Evolutionary conservation across 2,888 invertebrate species (phyloP).

Genomic region (Amblyjoppa fuscipennis): DNA sequence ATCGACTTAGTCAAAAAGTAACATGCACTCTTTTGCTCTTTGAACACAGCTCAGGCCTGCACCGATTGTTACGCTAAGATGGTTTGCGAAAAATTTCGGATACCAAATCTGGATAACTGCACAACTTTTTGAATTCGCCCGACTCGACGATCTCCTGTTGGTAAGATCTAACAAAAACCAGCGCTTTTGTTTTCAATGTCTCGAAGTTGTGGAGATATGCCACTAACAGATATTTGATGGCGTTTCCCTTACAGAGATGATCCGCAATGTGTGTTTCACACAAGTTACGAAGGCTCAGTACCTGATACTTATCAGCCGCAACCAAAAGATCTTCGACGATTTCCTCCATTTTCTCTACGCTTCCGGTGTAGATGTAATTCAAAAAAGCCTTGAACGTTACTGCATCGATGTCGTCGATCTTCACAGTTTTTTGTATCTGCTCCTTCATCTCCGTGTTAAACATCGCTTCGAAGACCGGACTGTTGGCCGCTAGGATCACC

Average conservation of each 20-base stretch:
- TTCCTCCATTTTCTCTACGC: slow-evolving; percentile 19
- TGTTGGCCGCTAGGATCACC: slow-evolving; percentile 37
- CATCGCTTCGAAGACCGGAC: slow-evolving; percentile 59
- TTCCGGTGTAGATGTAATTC: slow-evolving; percentile 44
- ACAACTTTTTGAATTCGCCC: not conserved
- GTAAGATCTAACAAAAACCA: not conserved
- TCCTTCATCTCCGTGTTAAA: slow-evolving; percentile 34
- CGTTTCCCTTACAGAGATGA: not conserved
- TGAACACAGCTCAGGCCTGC: not conserved
- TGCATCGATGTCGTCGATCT: slow-evolving; percentile 33
- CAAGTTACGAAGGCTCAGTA: not conserved
- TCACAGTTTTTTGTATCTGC: not conserved
- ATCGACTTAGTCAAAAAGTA: not conserved
- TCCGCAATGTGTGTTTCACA: slow-evolving; percentile 8
- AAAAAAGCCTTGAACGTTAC: slow-evolving; percentile 41
- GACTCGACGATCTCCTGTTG: not conserved
- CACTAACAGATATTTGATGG: slow-evolving; percentile 11
- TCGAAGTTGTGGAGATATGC: not conserved
- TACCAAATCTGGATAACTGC: not conserved
- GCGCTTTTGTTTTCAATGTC: not conserved
- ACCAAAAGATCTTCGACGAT: slow-evolving; percentile 6
- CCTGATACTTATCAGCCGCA: slow-evolving; percentile 36
- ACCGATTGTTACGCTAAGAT: not conserved
- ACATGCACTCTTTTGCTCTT: not conserved
- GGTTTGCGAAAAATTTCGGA: not conserved